A percentile compares a stretch with the other conserved stretches of the same genome.
Evolutionary conservation across 2,888 invertebrate species (phyloP).

Genomic region (Neelides folsomi): DNA sequence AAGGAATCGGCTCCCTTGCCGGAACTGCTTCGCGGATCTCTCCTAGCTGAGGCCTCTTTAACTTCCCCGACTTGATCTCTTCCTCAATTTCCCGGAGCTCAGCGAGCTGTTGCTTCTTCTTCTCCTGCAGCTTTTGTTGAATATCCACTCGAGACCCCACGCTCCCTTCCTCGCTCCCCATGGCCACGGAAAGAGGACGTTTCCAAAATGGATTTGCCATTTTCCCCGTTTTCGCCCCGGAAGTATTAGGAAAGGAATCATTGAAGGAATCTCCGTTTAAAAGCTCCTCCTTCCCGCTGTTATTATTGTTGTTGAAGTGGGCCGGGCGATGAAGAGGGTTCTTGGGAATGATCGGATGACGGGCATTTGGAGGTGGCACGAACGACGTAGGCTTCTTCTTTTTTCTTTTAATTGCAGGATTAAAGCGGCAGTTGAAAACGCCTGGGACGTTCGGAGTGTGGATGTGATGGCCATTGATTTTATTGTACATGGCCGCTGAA

Average conservation of each 20-base stretch:
- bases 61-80: slow-evolving; percentile 71
- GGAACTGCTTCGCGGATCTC: slow-evolving; percentile 34
- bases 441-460: slow-evolving; percentile 47
- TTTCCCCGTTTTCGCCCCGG: slow-evolving; percentile 19
- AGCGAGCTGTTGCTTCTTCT: slow-evolving; percentile 73
- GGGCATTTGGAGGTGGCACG: slow-evolving; percentile 55
- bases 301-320: too few relatives aligned
- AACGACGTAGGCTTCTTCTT: slow-evolving; percentile 84
- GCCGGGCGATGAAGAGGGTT: background rate
- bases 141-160: slow-evolving; percentile 60
- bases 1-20: slow-evolving; percentile 53
- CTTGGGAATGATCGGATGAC: background rate
- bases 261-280: too few relatives aligned
- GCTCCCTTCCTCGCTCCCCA: slow-evolving; percentile 59
- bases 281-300: too few relatives aligned
- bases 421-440: slow-evolving; percentile 80
- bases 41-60: slow-evolving; percentile 36
- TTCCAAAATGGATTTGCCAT: slow-evolving; percentile 36
- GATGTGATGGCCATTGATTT: slow-evolving; percentile 31
- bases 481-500: slow-evolving; percentile 11
- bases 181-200: slow-evolving; percentile 35
- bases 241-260: background rate
- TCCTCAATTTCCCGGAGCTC: slow-evolving; percentile 70
- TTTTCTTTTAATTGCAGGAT: slow-evolving; percentile 59
- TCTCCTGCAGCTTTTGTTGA: slow-evolving; percentile 72